Evolutionary conservation across 2,888 invertebrate species (phyloP).

Genomic region (Aplocera efformata): DNA sequence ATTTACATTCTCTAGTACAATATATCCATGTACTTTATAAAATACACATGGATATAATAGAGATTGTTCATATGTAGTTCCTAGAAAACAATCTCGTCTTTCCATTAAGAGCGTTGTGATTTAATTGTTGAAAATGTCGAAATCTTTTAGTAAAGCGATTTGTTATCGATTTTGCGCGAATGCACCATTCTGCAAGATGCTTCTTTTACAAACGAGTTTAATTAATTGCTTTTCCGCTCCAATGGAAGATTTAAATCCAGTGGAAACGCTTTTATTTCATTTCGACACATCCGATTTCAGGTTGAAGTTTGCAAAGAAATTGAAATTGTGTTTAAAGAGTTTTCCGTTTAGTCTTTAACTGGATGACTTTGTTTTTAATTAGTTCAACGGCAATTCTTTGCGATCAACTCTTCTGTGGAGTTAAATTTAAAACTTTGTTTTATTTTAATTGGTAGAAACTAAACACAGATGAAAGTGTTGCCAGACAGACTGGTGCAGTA

Average conservation of each 20-base stretch:
- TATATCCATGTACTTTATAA: no score
- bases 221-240: constrained; percentile 49
- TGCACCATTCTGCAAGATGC: constrained; percentile 33
- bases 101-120: constrained; percentile 1
- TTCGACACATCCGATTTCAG: constrained; percentile 30
- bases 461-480: no score
- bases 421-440: no score
- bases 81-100: no score
- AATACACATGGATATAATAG: no score
- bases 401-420: no score
- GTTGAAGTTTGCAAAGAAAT: constrained; percentile 29
- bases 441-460: no score
- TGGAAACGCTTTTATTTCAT: constrained; percentile 36
- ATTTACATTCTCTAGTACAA: no score
- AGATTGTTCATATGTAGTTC: no score
- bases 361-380: constrained; percentile 1
- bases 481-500: no score
- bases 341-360: constrained; percentile 11
- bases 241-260: constrained; percentile 36
- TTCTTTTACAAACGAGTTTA: constrained; percentile 48
- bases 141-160: constrained; percentile 27
- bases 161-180: constrained; percentile 31
- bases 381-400: background rate
- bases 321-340: constrained; percentile 35
- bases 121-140: constrained; percentile 13